phyloP scores from a whole-genome alignment of 1,140 invertebrate genomes.

The Pogonomyrmex californicus region DNA sequence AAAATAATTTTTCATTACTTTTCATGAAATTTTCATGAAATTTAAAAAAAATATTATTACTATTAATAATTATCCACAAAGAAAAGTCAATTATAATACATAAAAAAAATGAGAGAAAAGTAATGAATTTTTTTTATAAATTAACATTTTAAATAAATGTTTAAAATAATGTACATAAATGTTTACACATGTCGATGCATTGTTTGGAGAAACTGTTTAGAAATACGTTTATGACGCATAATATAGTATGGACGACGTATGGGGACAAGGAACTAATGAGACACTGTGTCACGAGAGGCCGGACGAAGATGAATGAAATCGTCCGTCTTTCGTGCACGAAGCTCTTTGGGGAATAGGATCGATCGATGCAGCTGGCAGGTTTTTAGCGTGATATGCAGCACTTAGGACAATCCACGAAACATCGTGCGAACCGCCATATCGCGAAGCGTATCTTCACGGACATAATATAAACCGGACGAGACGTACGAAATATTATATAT shows the following conservation, averaged over 20 bases:
- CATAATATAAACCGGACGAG: not conserved
- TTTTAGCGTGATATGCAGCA: not conserved
- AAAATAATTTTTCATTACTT: not conserved
- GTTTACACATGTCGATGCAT: not conserved
- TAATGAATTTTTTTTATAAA: not conserved
- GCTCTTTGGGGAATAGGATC: not conserved
- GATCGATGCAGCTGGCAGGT: not conserved
- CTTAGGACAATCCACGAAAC: not conserved
- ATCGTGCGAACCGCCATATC: not conserved
- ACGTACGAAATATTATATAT: not conserved
- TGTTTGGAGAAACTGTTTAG: not conserved
- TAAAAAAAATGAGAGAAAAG: not conserved
- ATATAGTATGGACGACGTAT: not conserved
- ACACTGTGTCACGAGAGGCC: constrained; percentile 1
- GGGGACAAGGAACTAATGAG: constrained; percentile 38
- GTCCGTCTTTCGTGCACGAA: not conserved
- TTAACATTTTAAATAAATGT: not conserved
- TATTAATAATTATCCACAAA: not conserved
- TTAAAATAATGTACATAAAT: not conserved
- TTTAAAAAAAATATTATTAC: not conserved
- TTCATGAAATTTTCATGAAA: not conserved
- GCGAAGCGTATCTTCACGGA: not conserved
- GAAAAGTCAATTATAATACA: not conserved
- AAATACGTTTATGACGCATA: not conserved
- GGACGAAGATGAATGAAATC: constrained; percentile 65